Base-by-base conservation (phyloP, 1,140 invertebrate species). In the Zaprionus tsacasi region DNA sequence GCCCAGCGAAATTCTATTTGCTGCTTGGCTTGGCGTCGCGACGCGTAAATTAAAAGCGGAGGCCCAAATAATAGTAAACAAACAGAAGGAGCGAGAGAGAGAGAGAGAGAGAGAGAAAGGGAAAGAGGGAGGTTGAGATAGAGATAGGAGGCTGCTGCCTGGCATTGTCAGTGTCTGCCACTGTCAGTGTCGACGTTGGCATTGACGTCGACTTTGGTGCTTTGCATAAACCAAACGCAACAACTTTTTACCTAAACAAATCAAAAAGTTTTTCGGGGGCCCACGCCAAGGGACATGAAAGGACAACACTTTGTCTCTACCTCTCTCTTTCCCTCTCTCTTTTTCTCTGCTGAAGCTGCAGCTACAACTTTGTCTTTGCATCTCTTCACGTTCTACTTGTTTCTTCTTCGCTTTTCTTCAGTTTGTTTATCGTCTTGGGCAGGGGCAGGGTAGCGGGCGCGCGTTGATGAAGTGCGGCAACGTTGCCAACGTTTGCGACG, bases 1-100 rank as follows among this genome's bases (percentile, higher is more conserved):
- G 55, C 55, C 30, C 50, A 57, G 40, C 61, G 58, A 73, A 85
- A 82, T 86, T 88, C 70, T 87, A 87, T 88, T 88, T 87, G 83
- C 82, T 82, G 82, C 79, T 87, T 88, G 82, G 83, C 83, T 86
- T 69, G 63, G 25, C 57, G 60, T 61, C n/a, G 68, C 59, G 35
- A 50, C 71, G 61, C 65, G 71, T 68, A 81, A 86, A 86, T 86
- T 78, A 72, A 86, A 86, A 88, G 75, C 82, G 66, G 58, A 70
- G 72, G 63, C 60, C 70, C 65, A 73, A 87, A 75, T 64, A 70
- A 75, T 87, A 76, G 76, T 79, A 86, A 86, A 79, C 71, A 81
- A 87, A 81, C 58, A 38, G 56, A 55, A 56, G 15, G 36, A 13
- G 21, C 61, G 35, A 43, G 35, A n/a, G 43, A 50, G 48, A 50